These are phyloP conservation scores for Holothuria scabra DNA, from an alignment of 53 echinoderm and acorn worm species.

Conservation along the genomic window DNA sequence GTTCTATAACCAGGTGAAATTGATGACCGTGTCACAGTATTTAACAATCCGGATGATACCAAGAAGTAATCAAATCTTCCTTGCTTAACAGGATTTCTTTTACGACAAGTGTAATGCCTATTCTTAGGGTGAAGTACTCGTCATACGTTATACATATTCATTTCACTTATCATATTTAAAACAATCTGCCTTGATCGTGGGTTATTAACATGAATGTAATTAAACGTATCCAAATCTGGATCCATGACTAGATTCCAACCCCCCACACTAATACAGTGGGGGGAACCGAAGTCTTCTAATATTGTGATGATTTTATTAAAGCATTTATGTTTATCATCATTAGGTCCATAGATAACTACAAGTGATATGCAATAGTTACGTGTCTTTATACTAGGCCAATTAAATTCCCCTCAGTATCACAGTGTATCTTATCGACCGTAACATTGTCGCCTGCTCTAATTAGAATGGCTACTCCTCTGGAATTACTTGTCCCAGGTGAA, in stretches of 20 bases:
- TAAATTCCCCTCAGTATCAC: too few relatives aligned
- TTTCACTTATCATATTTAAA: neutral
- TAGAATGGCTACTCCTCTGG: too few relatives aligned
- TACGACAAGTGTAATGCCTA: slow-evolving; percentile 13
- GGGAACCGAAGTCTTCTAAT: neutral
- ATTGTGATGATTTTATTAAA: neutral
- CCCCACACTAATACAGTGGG: slow-evolving; percentile 5
- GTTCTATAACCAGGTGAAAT: slow-evolving; percentile 20
- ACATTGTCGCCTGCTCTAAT: too few relatives aligned
- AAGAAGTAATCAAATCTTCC: slow-evolving; percentile 28
- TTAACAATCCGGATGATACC: slow-evolving; percentile 22
- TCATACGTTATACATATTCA: slow-evolving; percentile 32
- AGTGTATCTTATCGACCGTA: too few relatives aligned
- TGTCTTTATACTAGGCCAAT: too few relatives aligned
- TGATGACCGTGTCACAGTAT: neutral
- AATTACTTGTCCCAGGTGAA: too few relatives aligned
- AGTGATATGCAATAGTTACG: too few relatives aligned
- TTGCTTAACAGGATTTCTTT: slow-evolving; percentile 32
- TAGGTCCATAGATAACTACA: too few relatives aligned
- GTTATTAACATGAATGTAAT: slow-evolving; percentile 13
- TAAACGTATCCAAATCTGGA: neutral
- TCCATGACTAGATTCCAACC: slow-evolving; percentile 32
- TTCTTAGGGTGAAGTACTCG: neutral
- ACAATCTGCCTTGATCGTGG: slow-evolving; percentile 9
- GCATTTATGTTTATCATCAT: too few relatives aligned